Conservation (phyloP, 2,113 vertebrate species). For the Sturnira hondurensis region DNA sequence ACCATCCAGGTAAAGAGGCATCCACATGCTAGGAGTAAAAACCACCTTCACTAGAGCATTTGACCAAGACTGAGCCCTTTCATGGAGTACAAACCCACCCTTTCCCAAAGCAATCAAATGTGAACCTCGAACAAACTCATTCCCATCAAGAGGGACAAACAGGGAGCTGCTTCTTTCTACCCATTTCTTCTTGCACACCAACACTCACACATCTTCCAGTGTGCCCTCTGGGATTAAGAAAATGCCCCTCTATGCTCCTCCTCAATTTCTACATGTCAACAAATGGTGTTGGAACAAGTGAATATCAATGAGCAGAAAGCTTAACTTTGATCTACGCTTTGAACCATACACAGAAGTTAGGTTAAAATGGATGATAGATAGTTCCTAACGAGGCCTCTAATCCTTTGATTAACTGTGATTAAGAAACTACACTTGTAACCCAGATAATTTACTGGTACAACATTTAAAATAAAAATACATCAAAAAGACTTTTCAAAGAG, state of each 20-base stretch:
- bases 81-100: background rate
- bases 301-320: background rate
- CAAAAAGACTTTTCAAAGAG: background rate
- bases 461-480: background rate
- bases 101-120: background rate
- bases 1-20: background rate
- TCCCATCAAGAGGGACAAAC: background rate
- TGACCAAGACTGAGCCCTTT: background rate
- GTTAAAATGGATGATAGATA: background rate
- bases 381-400: background rate
- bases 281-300: background rate
- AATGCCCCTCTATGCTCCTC: background rate
- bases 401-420: background rate
- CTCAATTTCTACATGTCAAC: background rate
- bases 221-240: background rate
- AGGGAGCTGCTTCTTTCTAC: background rate
- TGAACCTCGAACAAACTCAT: background rate
- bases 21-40: background rate
- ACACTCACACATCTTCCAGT: background rate
- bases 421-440: background rate
- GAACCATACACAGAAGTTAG: background rate
- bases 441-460: background rate
- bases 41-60: background rate
- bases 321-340: background rate
- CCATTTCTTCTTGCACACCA: background rate